A percentile compares a stretch with the other conserved stretches of the same genome.
These are phyloP conservation scores for Psittacula derbiana DNA, from an alignment of 2,797 vertebrate genomes.

Conservation along the genomic window DNA sequence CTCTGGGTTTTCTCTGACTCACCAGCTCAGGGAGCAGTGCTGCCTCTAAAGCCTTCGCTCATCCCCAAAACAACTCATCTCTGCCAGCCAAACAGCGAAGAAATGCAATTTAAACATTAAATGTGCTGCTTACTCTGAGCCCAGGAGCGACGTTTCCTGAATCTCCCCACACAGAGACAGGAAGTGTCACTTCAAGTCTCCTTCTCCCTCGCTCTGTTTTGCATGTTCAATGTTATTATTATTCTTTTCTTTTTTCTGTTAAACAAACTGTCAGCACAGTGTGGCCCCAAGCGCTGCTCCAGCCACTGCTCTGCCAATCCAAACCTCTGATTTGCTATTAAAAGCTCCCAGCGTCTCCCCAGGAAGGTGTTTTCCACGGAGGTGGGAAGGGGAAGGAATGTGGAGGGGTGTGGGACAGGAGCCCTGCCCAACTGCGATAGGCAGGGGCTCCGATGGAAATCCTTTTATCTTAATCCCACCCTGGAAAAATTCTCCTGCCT, in stretches of 20 bases:
- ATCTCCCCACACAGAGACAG: background rate
- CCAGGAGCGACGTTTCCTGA: fast-evolving
- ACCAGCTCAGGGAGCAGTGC: background rate
- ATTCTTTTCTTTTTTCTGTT: background rate
- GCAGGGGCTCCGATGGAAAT: background rate
- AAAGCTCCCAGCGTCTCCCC: background rate
- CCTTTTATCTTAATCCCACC: background rate
- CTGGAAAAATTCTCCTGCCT: background rate
- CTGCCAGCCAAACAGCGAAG: background rate
- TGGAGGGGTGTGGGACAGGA: background rate
- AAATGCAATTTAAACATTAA: background rate
- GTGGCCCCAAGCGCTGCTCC: background rate
- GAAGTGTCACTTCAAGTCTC: background rate
- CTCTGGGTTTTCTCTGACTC: background rate
- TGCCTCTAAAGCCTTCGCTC: background rate
- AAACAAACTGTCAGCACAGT: background rate
- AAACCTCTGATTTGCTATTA: background rate
- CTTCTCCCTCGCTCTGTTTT: background rate
- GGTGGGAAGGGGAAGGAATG: background rate
- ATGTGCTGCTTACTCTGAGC: background rate
- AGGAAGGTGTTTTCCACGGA: background rate
- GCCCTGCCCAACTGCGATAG: background rate
- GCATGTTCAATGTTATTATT: background rate
- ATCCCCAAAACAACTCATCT: background rate
- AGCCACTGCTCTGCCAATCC: background rate